Conservation (phyloP, 2,888 invertebrate genomes). For the Campopleginae sp. region DNA sequence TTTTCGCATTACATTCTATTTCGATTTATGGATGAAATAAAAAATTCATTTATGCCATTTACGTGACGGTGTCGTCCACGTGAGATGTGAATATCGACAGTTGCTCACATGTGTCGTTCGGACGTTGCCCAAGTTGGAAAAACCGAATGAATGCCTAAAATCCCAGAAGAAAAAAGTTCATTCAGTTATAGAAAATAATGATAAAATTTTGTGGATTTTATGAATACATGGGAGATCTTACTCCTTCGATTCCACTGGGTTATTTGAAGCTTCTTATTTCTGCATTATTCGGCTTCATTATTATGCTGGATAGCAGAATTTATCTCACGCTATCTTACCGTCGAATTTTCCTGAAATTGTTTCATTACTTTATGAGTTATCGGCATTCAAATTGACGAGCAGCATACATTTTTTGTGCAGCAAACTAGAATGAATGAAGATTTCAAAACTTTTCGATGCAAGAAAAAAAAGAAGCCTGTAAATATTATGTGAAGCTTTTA, state of each 20-base stretch:
- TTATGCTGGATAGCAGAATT: background rate
- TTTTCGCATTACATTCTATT: background rate
- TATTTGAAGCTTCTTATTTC: background rate
- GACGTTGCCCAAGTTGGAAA: background rate
- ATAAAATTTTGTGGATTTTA: background rate
- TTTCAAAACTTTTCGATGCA: background rate
- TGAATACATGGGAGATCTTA: background rate
- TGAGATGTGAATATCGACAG: slow-evolving; percentile 3
- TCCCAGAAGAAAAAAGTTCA: background rate
- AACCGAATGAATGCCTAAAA: background rate
- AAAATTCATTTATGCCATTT: background rate
- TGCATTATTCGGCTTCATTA: background rate
- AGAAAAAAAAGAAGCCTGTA: background rate
- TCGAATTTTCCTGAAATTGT: background rate
- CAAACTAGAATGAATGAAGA: background rate
- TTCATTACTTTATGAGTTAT: background rate
- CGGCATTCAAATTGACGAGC: background rate
- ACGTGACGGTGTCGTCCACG: background rate
- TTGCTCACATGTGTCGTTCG: background rate
- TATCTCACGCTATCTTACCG: background rate
- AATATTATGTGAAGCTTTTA: background rate
- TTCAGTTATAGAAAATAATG: background rate
- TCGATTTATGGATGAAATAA: background rate
- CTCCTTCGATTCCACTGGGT: background rate
- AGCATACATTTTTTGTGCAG: background rate